These are phyloP conservation scores for Hemiscyllium ocellatum DNA, from an alignment of 2,113 vertebrate species.

Conservation along the genomic window DNA sequence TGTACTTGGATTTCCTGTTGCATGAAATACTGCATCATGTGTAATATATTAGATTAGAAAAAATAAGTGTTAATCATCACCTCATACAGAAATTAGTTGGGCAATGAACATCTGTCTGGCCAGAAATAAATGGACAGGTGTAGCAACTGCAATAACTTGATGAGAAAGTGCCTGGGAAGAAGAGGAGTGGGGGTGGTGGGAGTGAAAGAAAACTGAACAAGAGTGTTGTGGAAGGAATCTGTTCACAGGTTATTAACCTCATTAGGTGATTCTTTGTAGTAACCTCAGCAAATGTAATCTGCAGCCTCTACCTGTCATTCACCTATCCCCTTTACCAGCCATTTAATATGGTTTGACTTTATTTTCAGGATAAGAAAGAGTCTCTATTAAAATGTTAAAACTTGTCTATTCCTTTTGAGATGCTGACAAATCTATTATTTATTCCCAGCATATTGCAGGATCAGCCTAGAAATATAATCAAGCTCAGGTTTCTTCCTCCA, in stretches of 20 bases:
- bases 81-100: neutral
- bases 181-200: neutral
- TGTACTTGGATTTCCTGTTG: neutral
- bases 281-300: neutral
- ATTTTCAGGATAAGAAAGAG: neutral
- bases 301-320: neutral
- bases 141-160: neutral
- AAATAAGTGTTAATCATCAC: neutral
- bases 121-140: neutral
- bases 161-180: neutral
- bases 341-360: neutral
- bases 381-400: neutral
- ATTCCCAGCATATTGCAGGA: neutral
- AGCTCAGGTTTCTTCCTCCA: neutral
- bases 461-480: neutral
- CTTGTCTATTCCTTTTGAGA: neutral
- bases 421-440: neutral
- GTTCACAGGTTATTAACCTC: slow-evolving; percentile 9
- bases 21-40: neutral
- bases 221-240: slow-evolving; percentile 5
- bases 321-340: neutral
- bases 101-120: neutral
- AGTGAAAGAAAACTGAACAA: neutral
- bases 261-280: neutral
- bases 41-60: neutral